phyloP scores from a whole-genome alignment of 2,113 vertebrate genomes.

The Hydrochoerus hydrochaeris region DNA sequence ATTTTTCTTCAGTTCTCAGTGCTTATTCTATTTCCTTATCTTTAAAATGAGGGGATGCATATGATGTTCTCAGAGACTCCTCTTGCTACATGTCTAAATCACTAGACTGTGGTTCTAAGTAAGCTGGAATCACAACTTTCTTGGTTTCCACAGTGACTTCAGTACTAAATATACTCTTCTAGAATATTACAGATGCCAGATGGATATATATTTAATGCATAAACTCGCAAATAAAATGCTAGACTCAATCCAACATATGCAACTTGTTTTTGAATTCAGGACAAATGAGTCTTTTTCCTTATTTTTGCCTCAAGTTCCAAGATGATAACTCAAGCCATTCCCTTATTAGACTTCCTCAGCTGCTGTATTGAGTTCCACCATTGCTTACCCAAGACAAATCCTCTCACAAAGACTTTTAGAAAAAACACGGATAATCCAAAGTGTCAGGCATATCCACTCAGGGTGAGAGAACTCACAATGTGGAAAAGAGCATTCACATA shows the following conservation, averaged over 20 bases:
- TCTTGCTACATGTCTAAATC: background rate
- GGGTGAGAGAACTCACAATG: background rate
- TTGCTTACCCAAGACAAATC: background rate
- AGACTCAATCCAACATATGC: background rate
- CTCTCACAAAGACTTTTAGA: background rate
- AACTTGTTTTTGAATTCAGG: background rate
- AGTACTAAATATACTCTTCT: background rate
- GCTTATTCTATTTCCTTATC: background rate
- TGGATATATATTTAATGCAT: background rate
- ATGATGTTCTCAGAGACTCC: background rate
- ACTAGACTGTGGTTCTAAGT: background rate
- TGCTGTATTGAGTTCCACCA: background rate
- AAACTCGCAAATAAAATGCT: background rate
- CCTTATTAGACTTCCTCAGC: background rate
- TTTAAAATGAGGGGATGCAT: background rate
- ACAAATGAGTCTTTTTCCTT: background rate
- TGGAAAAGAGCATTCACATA: background rate
- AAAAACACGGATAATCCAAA: background rate
- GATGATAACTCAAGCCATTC: background rate
- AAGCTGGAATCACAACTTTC: background rate
- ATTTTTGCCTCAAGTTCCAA: background rate
- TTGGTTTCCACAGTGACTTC: background rate
- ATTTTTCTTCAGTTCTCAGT: background rate
- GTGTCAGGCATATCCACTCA: background rate
- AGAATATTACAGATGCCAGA: background rate